Evolutionary conservation across 2,113 vertebrate genomes (phyloP), one percentile per base, ranked within the genome.

Genomic region (Camarhynchus parvulus): DNA sequence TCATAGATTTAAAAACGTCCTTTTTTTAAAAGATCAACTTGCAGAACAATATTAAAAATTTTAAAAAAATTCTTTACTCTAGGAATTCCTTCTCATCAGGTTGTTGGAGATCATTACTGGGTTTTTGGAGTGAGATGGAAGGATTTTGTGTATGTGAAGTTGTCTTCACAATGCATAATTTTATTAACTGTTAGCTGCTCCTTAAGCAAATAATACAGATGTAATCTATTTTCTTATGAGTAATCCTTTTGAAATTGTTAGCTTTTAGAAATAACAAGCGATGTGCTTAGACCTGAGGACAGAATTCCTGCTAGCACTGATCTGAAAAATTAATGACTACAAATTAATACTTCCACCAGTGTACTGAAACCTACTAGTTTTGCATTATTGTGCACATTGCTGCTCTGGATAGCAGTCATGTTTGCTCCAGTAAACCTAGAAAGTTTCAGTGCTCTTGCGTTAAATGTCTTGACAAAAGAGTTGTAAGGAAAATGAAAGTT

Each of bases 401-500:
- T 83, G 44, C 68, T 83, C 50, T 49, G 68, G 73, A 30, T 62
- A 73, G 50, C 66, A 13, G 7, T 83, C 30, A 7, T 18, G 11
- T 47, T 79, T 42, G 20, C 74, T 87, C 53, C 53, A 55, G 79
- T 75, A 82, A 78, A 81, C 44, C 23, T 25, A 61, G 85, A 79
- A 92, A 67, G 52, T 90, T 90, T 88, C 63, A 47, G 44, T 73
- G 19, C 64, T 55, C 12, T 87, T 87, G 11, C 22, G 30, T 92
- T 83, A 73, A 68, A 76, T 84, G 69, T 58, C 67, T 90, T 78
- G 88, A 91, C 78, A 53, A 94, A 94, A 89, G 70, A 92, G 49
- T 91, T 93, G 46, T 75, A 62, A 93, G 94, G 95, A 96, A 92
- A 96, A 89, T 79, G 33, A 78, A 95, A 84, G 81, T 97, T 91